phyloP scores from a whole-genome alignment of 2,113 vertebrate species.

The Capricornis sumatraensis region DNA sequence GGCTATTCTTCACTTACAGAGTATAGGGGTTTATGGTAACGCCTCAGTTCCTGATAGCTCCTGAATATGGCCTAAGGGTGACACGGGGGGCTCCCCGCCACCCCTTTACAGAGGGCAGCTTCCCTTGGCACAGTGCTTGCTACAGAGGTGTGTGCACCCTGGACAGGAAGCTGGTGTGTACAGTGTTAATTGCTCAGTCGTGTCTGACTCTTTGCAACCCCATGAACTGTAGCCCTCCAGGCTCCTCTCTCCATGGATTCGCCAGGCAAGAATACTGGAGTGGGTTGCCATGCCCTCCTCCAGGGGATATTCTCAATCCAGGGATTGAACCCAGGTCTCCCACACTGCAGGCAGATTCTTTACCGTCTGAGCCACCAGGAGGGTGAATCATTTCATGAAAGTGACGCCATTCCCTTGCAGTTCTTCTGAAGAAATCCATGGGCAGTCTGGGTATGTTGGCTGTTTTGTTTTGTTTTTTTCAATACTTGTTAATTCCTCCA shows the following conservation, averaged over 20 bases:
- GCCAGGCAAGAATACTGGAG: neutral
- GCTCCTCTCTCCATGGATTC: neutral
- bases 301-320: neutral
- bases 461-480: neutral
- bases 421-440: conserved; percentile 19
- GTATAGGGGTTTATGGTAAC: neutral
- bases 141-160: neutral
- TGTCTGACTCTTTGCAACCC: neutral
- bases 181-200: neutral
- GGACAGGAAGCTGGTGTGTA: neutral
- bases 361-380: neutral
- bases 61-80: neutral
- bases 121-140: neutral
- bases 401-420: conserved; percentile 11
- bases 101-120: neutral
- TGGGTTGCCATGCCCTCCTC: neutral
- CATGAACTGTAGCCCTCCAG: neutral
- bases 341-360: neutral
- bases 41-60: neutral
- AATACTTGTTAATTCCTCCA: conserved; percentile 2
- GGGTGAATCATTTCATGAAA: conserved; percentile 24
- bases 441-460: neutral
- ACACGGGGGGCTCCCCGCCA: neutral
- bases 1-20: neutral
- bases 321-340: neutral